Conservation (phyloP, 1,140 invertebrate species). For the Thaumetopoea pityocampa region DNA sequence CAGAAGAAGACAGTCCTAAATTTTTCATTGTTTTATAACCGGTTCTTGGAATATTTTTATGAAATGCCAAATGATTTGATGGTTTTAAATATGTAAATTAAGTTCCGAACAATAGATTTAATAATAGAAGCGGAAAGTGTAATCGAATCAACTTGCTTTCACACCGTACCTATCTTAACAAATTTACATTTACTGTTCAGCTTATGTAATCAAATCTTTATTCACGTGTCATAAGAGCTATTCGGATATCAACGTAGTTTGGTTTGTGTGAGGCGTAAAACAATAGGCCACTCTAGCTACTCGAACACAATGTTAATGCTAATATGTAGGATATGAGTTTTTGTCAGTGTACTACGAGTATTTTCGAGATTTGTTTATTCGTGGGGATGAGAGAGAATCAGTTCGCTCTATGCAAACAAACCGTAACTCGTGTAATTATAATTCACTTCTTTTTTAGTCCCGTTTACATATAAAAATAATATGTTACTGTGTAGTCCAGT, state of each 20-base stretch:
- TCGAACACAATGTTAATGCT: conserved; percentile 41
- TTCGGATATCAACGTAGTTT: conserved; percentile 4
- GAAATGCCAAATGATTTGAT: neutral
- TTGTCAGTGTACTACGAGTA: conserved; percentile 14
- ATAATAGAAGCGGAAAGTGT: conserved; percentile 40
- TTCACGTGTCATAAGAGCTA: conserved; percentile 5
- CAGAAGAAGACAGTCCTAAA: too few species aligned
- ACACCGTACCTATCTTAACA: neutral
- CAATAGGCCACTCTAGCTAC: conserved; percentile 36
- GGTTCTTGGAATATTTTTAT: too few species aligned
- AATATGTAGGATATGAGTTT: conserved; percentile 36
- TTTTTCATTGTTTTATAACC: too few species aligned
- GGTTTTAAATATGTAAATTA: conserved; percentile 17
- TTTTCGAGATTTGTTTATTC: conserved; percentile 5
- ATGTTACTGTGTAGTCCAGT: too few species aligned
- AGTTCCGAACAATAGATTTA: conserved; percentile 29
- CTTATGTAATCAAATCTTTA: conserved; percentile 19
- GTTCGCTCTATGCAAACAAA: too few species aligned
- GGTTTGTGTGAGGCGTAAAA: conserved; percentile 26
- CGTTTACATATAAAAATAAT: too few species aligned
- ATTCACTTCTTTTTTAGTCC: too few species aligned
- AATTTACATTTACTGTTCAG: neutral
- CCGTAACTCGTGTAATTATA: too few species aligned
- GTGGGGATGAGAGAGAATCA: neutral
- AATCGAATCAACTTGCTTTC: conserved; percentile 48